These are phyloP conservation scores for Semnornis frantzii DNA, from an alignment of 2,113 vertebrate species.

Conservation along the genomic window DNA sequence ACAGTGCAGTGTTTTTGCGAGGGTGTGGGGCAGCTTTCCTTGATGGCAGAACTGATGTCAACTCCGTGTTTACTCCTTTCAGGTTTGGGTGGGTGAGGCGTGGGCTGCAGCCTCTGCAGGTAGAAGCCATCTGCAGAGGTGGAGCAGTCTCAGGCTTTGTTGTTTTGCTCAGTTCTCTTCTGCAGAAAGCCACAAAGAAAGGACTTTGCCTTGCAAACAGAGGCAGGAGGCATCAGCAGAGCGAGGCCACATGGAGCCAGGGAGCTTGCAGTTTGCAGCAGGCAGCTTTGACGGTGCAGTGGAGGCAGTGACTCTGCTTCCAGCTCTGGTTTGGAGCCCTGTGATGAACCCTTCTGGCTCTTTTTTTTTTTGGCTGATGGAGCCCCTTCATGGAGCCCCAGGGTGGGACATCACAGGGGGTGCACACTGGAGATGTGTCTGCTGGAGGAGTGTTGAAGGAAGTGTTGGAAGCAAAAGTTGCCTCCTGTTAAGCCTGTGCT, in stretches of 20 bases:
- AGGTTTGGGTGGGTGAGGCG: neutral
- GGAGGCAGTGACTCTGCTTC: neutral
- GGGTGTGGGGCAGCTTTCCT: slow-evolving; percentile 3
- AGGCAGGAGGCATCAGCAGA: neutral
- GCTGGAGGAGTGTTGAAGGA: neutral
- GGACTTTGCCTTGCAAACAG: neutral
- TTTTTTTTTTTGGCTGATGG: neutral
- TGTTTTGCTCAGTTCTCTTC: slow-evolving; percentile 37
- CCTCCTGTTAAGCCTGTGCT: too few species aligned
- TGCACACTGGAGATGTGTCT: accelerated
- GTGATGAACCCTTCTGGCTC: neutral
- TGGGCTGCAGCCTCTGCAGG: neutral
- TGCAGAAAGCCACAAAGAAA: slow-evolving; percentile 42
- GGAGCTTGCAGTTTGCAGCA: neutral
- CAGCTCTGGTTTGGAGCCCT: accelerated
- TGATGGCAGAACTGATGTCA: neutral
- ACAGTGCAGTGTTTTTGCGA: neutral
- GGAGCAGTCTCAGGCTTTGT: neutral
- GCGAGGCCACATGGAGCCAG: neutral
- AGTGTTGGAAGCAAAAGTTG: neutral
- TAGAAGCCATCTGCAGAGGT: neutral
- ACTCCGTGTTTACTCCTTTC: neutral
- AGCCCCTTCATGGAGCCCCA: neutral
- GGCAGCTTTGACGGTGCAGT: neutral
- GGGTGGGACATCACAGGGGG: accelerated